Conservation (phyloP, 2,888 invertebrate species). For the Acrobasis consociella region DNA sequence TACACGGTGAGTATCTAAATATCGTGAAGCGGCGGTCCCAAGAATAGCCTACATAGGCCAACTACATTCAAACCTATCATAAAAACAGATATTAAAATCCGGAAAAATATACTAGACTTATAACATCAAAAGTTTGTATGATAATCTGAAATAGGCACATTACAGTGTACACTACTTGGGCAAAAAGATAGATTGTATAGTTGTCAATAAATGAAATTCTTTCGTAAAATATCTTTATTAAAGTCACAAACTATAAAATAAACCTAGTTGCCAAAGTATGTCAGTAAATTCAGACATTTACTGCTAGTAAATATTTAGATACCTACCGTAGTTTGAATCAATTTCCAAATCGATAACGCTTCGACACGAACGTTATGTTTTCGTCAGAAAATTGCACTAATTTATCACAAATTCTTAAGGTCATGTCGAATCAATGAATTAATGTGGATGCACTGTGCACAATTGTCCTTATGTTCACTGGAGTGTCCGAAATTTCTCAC, state of each 20-base stretch:
- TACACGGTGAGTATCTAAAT: constrained; percentile 10
- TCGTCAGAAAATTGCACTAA: constrained; percentile 65
- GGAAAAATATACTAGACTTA: neutral
- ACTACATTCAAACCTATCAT: too few relatives aligned
- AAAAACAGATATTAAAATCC: too few relatives aligned
- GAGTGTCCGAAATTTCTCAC: constrained; percentile 29
- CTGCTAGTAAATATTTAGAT: constrained; percentile 18
- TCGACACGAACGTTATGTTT: constrained; percentile 42
- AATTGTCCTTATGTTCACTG: constrained; percentile 27
- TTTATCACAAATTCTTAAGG: constrained; percentile 61
- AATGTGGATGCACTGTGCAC: constrained; percentile 29
- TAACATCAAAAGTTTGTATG: neutral
- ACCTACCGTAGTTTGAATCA: constrained; percentile 2
- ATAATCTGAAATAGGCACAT: neutral
- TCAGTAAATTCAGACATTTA: constrained; percentile 21
- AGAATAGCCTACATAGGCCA: constrained; percentile 6
- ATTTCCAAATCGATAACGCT: constrained; percentile 20
- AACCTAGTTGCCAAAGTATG: constrained; percentile 4
- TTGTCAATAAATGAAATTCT: neutral
- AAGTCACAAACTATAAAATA: constrained; percentile 1
- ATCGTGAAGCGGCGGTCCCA: constrained; percentile 11
- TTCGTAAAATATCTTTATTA: neutral
- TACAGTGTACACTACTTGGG: neutral
- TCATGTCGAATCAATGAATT: constrained; percentile 40
- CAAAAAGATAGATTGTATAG: neutral